Evolutionary conservation across 1,140 invertebrate genomes (phyloP), one percentile per base, ranked within the genome.

Genomic region (Centruroides sculpturatus): DNA sequence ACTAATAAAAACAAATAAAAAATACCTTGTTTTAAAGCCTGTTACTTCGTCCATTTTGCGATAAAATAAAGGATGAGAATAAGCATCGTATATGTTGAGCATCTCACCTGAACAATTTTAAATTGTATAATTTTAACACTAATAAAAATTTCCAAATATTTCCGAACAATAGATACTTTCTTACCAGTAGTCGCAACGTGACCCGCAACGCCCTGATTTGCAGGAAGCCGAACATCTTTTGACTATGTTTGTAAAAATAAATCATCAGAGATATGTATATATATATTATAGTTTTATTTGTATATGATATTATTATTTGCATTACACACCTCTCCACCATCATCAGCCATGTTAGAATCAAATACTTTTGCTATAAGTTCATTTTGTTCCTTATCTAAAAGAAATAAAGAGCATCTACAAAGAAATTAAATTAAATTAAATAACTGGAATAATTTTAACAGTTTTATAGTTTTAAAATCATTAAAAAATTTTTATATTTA

Each of bases 281-380:
- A 23, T 23, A 23, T 23, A 23, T 23, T 23, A 23, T 2, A 23
- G 23, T 23, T 23, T 23, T 23, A 23, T 23, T 23, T 23, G 23
- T 23, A 23, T 23, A 23, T 23, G 23, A 23, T 23, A 23, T 23
- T 23, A 23, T 23, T 23, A 23, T 2, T 23, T 23, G 23, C 8
- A 41, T 41, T 41, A 8, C 41, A 47, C 34, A 59, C 57, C 34
- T 59, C 54, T 71, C 56, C 49, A 3, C 47, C 55, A 64, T 73
- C 62, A 66, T 74, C 64, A 11, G 67, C 55, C 36, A 66, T 41
- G 56, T 63, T 62, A 47, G 82, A 82, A 74, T 87, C 85, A 74
- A 87, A 87, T 3, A 88, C 84, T 75, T 85, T 84, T 23, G 85
- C 85, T 4, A 89, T 84, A 54, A 91, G 76, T 66, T 89, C 83